These are phyloP conservation scores for Agapostemon virescens DNA, from an alignment of 2,888 invertebrate species.

Conservation along the genomic window DNA sequence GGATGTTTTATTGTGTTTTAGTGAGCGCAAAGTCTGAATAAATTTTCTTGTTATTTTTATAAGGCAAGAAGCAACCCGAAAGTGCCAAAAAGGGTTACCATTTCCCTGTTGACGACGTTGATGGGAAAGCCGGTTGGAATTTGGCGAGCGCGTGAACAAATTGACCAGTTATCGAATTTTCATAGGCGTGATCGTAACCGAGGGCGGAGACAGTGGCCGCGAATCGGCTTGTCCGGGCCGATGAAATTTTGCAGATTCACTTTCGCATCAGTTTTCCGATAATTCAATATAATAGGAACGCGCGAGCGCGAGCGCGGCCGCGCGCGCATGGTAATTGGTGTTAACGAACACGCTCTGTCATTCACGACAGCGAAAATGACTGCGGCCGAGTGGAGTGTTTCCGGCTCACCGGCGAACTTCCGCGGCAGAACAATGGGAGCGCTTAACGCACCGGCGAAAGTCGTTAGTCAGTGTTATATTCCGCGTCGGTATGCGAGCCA, in stretches of 20 bases:
- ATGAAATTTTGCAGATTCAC: slow-evolving; percentile 64
- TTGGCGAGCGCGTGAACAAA: neutral
- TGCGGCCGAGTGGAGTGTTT: slow-evolving; percentile 66
- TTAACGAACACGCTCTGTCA: slow-evolving; percentile 70
- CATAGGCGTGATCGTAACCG: neutral
- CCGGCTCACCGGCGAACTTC: slow-evolving; percentile 69
- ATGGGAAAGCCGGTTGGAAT: neutral
- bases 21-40: too few species aligned
- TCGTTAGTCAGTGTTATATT: slow-evolving; percentile 68
- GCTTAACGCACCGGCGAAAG: slow-evolving; percentile 70
- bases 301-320: slow-evolving; percentile 33
- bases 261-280: slow-evolving; percentile 64
- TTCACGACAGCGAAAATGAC: slow-evolving; percentile 68
- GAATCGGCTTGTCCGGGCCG: slow-evolving; percentile 29
- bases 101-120: neutral
- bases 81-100: too few species aligned
- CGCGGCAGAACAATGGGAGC: slow-evolving; percentile 69
- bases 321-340: slow-evolving; percentile 65
- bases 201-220: neutral
- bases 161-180: neutral
- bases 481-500: slow-evolving; percentile 52
- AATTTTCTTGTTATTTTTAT: too few species aligned
- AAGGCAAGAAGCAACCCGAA: too few species aligned
- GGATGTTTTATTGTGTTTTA: too few species aligned
- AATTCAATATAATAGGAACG: slow-evolving; percentile 61